Base-by-base conservation (phyloP, 2,797 vertebrate genomes). In the Benthosema pterotum region DNA sequence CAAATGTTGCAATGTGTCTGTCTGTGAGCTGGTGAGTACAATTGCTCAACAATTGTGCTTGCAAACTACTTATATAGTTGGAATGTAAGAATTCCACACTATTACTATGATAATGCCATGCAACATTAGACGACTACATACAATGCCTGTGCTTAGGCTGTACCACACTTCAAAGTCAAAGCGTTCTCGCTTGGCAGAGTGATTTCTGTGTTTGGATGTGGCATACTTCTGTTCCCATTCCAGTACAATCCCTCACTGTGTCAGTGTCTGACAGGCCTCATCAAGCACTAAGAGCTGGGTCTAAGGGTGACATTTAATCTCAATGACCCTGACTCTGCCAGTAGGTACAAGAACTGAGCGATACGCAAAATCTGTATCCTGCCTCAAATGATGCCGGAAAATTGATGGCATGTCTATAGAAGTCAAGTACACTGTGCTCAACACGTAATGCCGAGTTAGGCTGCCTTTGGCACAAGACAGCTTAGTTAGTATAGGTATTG, bases 221-320 rank as follows among this genome's bases (percentile, higher is more conserved):
- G 54, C 68, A 64, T 62, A 50, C 67, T 57, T 46, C 49, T 51
- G 65, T 42, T 28, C 32, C 60, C 32, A 22, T 68, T 74, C 17
- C 60, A 56, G 18, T 46, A 60, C 52, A 50, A 67, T 80, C 58
- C 49, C 1, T 78, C 74, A 69, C 62, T 56, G 54, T 55, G 65
- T 51, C 58, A 25, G 67, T 2, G 42, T 16, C 53, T 73, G 79
- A 83, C 80, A 77, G 72, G 73, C 65, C 38, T 75, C 76, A 80
- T 82, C 78, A 77, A 77, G 69, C 69, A 71, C 15, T n/a, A 11
- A 72, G 43, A 70, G 71, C 57, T 68, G 64, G 52, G 58, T 71
- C 68, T 73, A 66, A 71, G 60, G 59, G 38, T 57, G 70, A 61
- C 71, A 68, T 79, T 85, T 85, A 77, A 80, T 82, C 77, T 82